These are phyloP conservation scores for Cebidichthys violaceus DNA, from an alignment of 2,113 vertebrate genomes.

Conservation along the genomic window DNA sequence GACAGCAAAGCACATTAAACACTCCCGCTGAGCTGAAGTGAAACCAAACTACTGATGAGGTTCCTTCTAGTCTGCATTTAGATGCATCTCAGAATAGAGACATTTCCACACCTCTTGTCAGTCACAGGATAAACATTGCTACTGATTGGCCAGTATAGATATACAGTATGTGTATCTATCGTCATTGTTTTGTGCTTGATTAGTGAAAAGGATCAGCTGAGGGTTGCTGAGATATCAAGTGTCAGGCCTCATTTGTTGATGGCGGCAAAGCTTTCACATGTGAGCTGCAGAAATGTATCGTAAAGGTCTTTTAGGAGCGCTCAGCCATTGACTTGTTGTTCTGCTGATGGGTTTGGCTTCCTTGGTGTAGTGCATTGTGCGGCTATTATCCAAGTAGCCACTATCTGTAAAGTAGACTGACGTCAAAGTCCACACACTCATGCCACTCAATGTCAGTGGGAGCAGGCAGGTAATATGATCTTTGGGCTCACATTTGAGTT, in stretches of 20 bases:
- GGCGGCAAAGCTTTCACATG: background rate
- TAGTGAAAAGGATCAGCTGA: conserved; percentile 1
- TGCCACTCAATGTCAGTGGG: background rate
- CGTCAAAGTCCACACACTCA: conserved; percentile 7
- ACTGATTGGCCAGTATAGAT: background rate
- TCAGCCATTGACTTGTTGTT: background rate
- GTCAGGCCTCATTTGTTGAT: background rate
- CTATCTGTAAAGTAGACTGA: conserved; percentile 12
- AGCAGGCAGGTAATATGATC: conserved; percentile 44
- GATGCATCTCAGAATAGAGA: background rate
- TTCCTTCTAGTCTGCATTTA: background rate
- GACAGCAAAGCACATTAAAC: background rate
- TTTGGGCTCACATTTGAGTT: conserved; percentile 1
- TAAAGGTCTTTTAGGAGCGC: background rate
- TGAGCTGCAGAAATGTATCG: background rate
- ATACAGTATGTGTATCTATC: background rate
- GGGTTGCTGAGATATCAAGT: background rate
- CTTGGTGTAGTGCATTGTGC: background rate
- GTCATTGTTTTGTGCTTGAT: background rate
- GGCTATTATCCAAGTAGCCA: background rate
- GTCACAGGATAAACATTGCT: background rate
- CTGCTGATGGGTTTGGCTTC: background rate
- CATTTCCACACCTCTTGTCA: background rate
- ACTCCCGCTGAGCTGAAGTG: background rate
- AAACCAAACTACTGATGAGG: background rate